phyloP scores from a whole-genome alignment of 1,140 invertebrate species.

The Drosophila nannoptera region DNA sequence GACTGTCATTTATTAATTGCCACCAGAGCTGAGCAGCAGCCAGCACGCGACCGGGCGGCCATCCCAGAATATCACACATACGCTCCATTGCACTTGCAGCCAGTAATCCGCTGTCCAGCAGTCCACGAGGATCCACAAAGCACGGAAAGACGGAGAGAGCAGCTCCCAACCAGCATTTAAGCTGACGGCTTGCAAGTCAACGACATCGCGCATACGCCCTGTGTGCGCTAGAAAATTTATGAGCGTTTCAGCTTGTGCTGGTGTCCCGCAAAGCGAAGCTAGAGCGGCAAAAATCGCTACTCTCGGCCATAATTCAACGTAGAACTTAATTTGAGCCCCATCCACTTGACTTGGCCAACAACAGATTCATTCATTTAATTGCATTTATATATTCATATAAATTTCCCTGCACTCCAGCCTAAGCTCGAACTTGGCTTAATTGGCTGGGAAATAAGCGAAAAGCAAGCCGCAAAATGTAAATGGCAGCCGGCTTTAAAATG shows the following conservation, averaged over 20 bases:
- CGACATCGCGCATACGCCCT: conserved; percentile 49
- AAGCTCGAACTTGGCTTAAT: conserved; percentile 45
- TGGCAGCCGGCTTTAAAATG: conserved; percentile 21
- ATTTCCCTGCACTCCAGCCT: conserved; percentile 31
- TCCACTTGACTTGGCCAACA: conserved; percentile 41
- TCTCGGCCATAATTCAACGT: conserved; percentile 41
- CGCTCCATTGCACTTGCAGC: conserved; percentile 34
- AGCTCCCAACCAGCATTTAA: conserved; percentile 41
- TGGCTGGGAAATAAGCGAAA: conserved; percentile 48
- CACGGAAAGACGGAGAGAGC: conserved; percentile 2
- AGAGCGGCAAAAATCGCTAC: conserved; percentile 32
- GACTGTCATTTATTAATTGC: conserved; percentile 37
- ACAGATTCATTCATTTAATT: conserved; percentile 17
- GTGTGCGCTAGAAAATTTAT: conserved; percentile 58
- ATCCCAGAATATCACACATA: conserved; percentile 37
- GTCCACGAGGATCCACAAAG: not conserved
- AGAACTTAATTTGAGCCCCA: conserved; percentile 54
- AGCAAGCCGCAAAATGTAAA: conserved; percentile 38
- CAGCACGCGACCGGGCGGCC: not conserved
- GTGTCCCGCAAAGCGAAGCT: conserved; percentile 38
- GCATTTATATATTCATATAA: not conserved
- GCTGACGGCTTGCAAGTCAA: conserved; percentile 41
- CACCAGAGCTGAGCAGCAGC: conserved; percentile 3
- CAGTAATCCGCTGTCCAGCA: conserved; percentile 13
- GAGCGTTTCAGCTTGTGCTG: conserved; percentile 53